phyloP scores from a whole-genome alignment of 2,888 invertebrate genomes.

The Conops quadrifasciatus region DNA sequence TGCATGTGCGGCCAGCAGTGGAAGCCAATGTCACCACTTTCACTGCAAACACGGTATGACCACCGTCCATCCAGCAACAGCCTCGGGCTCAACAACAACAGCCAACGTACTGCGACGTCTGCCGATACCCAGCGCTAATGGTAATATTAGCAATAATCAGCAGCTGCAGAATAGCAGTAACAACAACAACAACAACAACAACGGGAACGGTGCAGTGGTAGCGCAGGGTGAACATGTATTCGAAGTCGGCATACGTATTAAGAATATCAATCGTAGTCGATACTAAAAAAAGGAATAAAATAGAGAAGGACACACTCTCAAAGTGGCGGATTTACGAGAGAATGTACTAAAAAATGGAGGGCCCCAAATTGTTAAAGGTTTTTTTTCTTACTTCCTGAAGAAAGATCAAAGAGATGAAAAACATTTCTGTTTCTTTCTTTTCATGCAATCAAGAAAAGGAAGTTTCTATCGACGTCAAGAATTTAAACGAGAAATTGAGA shows the following conservation, averaged over 20 bases:
- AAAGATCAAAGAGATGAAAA: too few relatives aligned
- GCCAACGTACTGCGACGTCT: slow-evolving; percentile 43
- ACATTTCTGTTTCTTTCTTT: too few relatives aligned
- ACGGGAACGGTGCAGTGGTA: slow-evolving; percentile 41
- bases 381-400: too few relatives aligned
- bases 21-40: slow-evolving; percentile 44
- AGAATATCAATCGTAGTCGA: slow-evolving; percentile 60
- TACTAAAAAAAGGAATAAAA: slow-evolving; percentile 46
- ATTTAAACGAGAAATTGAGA: too few relatives aligned
- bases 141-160: slow-evolving; percentile 49
- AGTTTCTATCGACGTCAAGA: too few relatives aligned
- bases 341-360: too few relatives aligned
- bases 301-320: not conserved
- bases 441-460: too few relatives aligned
- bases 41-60: slow-evolving; percentile 40
- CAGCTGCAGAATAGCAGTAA: slow-evolving; percentile 51
- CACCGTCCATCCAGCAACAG: not conserved
- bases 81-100: slow-evolving; percentile 22
- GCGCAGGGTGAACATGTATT: slow-evolving; percentile 60
- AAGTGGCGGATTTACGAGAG: not conserved
- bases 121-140: slow-evolving; percentile 51
- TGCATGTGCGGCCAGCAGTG: slow-evolving; percentile 36
- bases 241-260: slow-evolving; percentile 63
- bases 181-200: slow-evolving; percentile 39
- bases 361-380: too few relatives aligned